These are phyloP conservation scores for Seira musarum DNA, from an alignment of 2,888 invertebrate genomes.

Conservation along the genomic window DNA sequence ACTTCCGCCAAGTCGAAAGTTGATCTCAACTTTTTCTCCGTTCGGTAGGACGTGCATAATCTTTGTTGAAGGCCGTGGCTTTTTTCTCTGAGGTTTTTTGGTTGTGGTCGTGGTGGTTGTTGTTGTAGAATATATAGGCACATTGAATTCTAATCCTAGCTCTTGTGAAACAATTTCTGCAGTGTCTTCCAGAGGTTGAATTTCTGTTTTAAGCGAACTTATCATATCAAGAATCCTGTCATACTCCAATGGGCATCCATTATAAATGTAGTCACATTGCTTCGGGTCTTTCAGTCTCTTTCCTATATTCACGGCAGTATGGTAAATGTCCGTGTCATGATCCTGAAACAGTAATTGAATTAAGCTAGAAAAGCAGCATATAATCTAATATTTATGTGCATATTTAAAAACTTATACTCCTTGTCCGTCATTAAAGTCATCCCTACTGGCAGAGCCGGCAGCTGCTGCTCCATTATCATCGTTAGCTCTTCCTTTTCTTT, in stretches of 20 bases:
- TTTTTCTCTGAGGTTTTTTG: conserved; percentile 40
- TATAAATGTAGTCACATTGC: conserved; percentile 63
- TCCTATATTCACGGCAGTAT: conserved; percentile 62
- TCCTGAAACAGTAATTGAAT: conserved; percentile 25
- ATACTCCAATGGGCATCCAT: conserved; percentile 59
- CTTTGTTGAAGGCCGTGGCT: conserved; percentile 54
- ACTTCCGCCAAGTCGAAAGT: conserved; percentile 59
- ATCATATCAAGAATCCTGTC: conserved; percentile 57
- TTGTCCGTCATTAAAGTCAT: neutral
- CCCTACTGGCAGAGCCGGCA: conserved; percentile 33
- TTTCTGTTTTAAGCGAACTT: conserved; percentile 48
- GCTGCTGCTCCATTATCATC: conserved; percentile 29
- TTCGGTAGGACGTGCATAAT: conserved; percentile 60
- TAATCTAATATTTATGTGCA: no score
- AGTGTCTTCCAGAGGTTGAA: conserved; percentile 41
- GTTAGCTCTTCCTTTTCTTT: conserved; percentile 1
- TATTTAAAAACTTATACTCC: no score
- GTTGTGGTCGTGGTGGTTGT: conserved; percentile 32
- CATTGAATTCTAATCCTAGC: conserved; percentile 40
- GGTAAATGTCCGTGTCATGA: conserved; percentile 56
- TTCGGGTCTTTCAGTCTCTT: conserved; percentile 55
- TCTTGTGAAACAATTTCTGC: conserved; percentile 53
- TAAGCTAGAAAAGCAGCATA: conserved; percentile 2
- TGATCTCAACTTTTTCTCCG: conserved; percentile 64
- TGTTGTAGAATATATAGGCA: conserved; percentile 30